Evolutionary conservation across 2,797 vertebrate species (phyloP).

Genomic region (Limnodromus scolopaceus): DNA sequence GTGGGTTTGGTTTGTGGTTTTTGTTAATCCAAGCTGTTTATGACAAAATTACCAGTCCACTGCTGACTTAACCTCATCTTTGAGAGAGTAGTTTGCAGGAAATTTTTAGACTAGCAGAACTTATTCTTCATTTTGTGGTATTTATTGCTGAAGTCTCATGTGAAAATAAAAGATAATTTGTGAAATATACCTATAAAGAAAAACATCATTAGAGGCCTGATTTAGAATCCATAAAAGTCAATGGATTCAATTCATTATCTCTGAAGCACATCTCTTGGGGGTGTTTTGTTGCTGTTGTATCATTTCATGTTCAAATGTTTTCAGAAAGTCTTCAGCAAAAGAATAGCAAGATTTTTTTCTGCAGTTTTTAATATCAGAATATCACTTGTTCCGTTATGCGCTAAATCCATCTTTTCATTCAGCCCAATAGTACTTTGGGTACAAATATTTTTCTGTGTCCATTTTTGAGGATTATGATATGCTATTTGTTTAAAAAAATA

Average conservation of each 20-base stretch:
- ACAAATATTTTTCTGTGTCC: background rate
- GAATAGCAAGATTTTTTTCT: background rate
- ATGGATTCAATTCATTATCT: background rate
- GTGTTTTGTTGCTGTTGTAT: background rate
- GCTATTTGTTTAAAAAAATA: background rate
- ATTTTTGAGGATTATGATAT: background rate
- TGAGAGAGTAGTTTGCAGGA: background rate
- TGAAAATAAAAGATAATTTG: background rate
- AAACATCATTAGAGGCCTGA: background rate
- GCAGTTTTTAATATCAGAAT: background rate
- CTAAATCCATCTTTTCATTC: background rate
- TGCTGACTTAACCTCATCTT: background rate
- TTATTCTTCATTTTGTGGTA: background rate
- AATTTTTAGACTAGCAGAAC: background rate
- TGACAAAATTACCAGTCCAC: background rate
- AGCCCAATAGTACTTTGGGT: background rate
- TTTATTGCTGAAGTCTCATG: background rate
- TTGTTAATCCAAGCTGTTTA: background rate
- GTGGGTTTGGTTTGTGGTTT: background rate
- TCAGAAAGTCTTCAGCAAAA: background rate
- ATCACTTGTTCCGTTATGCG: background rate
- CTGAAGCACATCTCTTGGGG: background rate
- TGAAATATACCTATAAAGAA: background rate
- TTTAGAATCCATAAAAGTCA: constrained; percentile 1
- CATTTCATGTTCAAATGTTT: background rate